Conservation (phyloP, 2,113 vertebrate species). For the Oxyura jamaicensis region DNA sequence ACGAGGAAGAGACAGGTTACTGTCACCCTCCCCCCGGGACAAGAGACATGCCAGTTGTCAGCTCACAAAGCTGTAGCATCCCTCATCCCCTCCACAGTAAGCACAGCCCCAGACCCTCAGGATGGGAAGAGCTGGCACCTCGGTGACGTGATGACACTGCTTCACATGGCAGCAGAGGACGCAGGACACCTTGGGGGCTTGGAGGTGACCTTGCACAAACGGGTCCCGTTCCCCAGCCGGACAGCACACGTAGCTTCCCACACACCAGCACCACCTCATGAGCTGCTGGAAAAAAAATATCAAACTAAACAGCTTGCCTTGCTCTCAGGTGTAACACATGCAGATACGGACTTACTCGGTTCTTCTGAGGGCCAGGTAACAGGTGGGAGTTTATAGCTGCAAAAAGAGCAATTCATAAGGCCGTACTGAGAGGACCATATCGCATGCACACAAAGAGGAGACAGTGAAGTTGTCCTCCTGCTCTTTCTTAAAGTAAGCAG, state of each 20-base stretch:
- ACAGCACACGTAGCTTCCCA: not conserved
- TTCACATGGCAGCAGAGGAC: accelerated
- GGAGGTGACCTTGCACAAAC: not conserved
- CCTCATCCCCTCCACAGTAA: accelerated
- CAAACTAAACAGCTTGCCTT: not conserved
- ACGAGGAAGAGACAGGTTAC: not conserved
- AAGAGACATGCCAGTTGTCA: accelerated
- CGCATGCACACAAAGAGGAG: not conserved
- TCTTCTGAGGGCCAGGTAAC: not conserved
- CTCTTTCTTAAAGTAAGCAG: not conserved
- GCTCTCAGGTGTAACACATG: not conserved
- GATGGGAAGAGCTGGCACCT: not conserved
- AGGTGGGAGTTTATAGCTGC: not conserved
- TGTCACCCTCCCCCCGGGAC: not conserved
- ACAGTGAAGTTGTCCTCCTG: not conserved
- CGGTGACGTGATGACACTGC: accelerated
- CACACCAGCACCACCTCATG: not conserved
- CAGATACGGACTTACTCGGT: not conserved
- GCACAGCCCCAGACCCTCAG: accelerated
- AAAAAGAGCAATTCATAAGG: not conserved
- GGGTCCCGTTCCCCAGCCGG: not conserved
- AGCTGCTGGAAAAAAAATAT: not conserved
- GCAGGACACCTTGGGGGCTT: accelerated
- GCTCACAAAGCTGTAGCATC: accelerated
- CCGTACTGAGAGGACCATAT: not conserved